Conservation (phyloP, 2,113 vertebrate species). For the Tretioscincus oriximinensis region DNA sequence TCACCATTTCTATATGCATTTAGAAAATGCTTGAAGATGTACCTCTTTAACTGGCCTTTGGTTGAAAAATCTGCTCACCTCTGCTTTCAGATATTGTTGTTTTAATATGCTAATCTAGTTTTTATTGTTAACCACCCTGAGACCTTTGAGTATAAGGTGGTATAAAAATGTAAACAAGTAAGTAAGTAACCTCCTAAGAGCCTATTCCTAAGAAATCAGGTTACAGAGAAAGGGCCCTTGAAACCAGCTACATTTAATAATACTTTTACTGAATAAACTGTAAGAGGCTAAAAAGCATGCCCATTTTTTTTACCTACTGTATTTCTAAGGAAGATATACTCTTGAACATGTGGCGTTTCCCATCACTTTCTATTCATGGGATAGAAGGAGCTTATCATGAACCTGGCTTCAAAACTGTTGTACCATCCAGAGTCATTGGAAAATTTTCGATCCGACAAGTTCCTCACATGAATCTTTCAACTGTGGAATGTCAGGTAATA, state of each 20-base stretch:
- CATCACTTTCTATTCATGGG: constrained; percentile 88
- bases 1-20: no score
- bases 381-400: constrained; percentile 88
- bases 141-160: no score
- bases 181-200: no score
- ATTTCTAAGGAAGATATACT: constrained; percentile 84
- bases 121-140: no score
- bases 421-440: constrained; percentile 84
- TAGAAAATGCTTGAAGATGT: no score
- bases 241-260: not conserved
- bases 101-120: no score
- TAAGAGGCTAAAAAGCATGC: not conserved
- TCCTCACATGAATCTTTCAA: constrained; percentile 80
- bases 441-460: constrained; percentile 94
- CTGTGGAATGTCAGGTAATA: constrained; percentile 84
- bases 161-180: no score
- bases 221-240: not conserved
- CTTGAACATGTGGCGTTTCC: constrained; percentile 85
- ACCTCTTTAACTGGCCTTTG: no score
- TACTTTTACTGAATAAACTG: not conserved
- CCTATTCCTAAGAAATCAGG: no score
- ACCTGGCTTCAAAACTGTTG: constrained; percentile 86
- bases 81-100: no score
- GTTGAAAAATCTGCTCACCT: no score
- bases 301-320: not conserved